Base-by-base conservation (phyloP, 2,797 vertebrate genomes). In the Oreonectes daqikongensis region DNA sequence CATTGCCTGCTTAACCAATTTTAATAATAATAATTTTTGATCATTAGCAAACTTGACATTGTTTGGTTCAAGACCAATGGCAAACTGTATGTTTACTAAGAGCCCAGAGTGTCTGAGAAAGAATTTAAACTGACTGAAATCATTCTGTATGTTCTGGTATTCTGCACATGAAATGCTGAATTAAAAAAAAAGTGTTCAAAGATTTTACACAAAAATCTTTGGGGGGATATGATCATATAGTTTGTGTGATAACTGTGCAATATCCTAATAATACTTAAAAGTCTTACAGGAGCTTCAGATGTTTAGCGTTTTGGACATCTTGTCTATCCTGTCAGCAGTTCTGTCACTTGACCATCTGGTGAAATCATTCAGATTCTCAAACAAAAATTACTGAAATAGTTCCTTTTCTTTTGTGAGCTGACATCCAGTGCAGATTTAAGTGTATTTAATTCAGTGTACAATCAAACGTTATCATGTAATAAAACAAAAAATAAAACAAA, bases 401-500 rank as follows among this genome's bases (percentile, higher is more conserved):
- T 20, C 7, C 18, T 44, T 55, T 24, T 4, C 2, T 17, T 74
- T 65, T 17, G 20, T 48, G n/a, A 60, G 57, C 9, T 57, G 30
- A 60, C 32, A 15, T 57, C 52, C 64, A 76, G 28, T 4, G 9
- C 42, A 35, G 69, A 48, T 59, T 52, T n/a, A 22, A 50, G 42
- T 18, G 48, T 63, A 78, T 50, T n/a, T 15, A 35, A 30, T 42
- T n/a, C 44, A 63, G 2, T 42, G 32, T 42, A 40, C 18, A 20
- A 50, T 50, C 48, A 50, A 20, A 72, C 42, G 50, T 32, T 50
- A 50, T n/a, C 20, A 32, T 26, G 50, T 20, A 57, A 30, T 17
- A n/a, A n/a, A 69, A n/a, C 18, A 50, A 50, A 12, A 9, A 32
- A 30, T 65, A 40, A 80, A 69, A 59, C 46, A 28, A 69, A 82